Evolutionary conservation across 2,797 vertebrate genomes (phyloP), one percentile per base, ranked within the genome.

Genomic region (Poecilia wingei): DNA sequence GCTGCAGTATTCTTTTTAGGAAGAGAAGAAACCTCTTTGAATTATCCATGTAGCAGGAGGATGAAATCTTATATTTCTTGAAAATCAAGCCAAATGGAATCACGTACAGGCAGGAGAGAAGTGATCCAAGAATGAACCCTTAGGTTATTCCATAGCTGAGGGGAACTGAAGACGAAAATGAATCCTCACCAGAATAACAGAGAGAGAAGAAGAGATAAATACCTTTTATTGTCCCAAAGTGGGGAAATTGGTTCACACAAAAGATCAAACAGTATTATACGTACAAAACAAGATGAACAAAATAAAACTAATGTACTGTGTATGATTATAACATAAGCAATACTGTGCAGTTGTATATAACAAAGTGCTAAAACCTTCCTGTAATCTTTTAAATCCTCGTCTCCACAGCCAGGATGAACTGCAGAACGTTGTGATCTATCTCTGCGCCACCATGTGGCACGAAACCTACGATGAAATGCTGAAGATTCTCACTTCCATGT

Each of bases 361-460:
- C 41, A 70, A 70, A 3, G 22, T 31, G 25, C 25, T n/a, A 14
- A 69, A n/a, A n/a, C 25, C 66, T 13, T 70, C 68, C 39, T 70
- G 2, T 45, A 45, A 70, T 28, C 39, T 45, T 70, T 45, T 28
- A n/a, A 6, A 28, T 45, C 5, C 49, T 79, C 77, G 68, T 14
- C 80, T 79, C 51, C 82, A 47, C 83, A 96, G 95, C 78, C 41
- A 81, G 1, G 93, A 95, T 22, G 88, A 94, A 6, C 73, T 94
- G 2, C 94, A 96, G 78, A 94, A 74, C 76, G 95, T 94, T 74
- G 91, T 96, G 49, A 95, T 97, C 86, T 97, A 97, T 79, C 94
- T 97, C 2, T 97, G 96, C 86, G 96, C 96, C 70, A 97, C 96
- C 81, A 96, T 97, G 96, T 97, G 96, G 96, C 96, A 97, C 72